Conservation (phyloP, 2,113 vertebrate species). For the Lynx canadensis region DNA sequence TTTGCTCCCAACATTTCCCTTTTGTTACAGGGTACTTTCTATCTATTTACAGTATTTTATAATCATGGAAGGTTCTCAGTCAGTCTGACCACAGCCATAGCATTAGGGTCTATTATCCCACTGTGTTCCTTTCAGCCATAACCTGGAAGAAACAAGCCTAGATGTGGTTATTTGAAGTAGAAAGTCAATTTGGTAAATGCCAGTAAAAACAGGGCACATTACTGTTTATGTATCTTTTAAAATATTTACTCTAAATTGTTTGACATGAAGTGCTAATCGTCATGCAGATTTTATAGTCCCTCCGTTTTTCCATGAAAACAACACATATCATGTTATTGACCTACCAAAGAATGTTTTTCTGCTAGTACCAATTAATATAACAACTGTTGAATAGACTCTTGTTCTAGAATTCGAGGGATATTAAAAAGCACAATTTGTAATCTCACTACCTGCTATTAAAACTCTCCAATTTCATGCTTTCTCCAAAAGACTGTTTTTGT, state of each 20-base stretch:
- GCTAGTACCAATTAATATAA: background rate
- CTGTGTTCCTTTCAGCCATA: background rate
- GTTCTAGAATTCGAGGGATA: background rate
- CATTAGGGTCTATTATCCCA: background rate
- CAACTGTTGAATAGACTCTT: background rate
- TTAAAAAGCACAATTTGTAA: constrained; percentile 1
- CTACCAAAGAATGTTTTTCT: background rate
- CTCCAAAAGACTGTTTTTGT: background rate
- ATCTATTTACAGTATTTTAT: background rate
- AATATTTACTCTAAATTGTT: background rate
- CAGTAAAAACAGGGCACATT: background rate
- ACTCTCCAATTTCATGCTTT: background rate
- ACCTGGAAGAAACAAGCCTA: background rate
- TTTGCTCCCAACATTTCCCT: background rate
- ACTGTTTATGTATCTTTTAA: background rate
- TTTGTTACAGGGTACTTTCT: background rate
- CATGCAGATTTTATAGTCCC: background rate
- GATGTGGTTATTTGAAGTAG: background rate
- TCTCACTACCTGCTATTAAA: background rate
- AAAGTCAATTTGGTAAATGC: background rate
- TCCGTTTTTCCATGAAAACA: background rate
- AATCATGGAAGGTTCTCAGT: background rate
- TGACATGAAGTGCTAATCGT: background rate
- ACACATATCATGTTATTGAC: background rate
- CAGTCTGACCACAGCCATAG: background rate